Percentiles rank a stretch among this genome's conserved stretches.
Evolutionary conservation across 2,888 invertebrate species (phyloP).

Genomic region (Resseliella maxima): DNA sequence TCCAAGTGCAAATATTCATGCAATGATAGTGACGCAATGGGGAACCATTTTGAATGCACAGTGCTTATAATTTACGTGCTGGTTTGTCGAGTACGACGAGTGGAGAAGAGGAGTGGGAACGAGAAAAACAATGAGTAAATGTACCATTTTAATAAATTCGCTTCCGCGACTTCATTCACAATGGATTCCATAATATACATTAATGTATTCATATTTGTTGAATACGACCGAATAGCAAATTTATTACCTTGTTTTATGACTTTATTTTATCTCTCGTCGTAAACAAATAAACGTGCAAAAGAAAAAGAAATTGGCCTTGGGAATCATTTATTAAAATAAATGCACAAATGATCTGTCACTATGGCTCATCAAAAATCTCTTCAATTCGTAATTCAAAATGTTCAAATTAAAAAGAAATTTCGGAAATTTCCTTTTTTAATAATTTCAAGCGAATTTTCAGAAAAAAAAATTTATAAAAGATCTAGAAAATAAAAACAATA

Average conservation of each 20-base stretch:
- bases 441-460: not conserved
- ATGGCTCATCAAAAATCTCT: not conserved
- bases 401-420: not conserved
- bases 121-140: not conserved
- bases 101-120: not conserved
- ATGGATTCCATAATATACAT: constrained; percentile 18
- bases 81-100: too few species aligned
- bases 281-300: not conserved
- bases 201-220: constrained; percentile 33
- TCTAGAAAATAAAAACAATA: not conserved
- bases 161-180: not conserved
- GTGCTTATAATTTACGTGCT: not conserved
- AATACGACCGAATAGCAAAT: constrained; percentile 35
- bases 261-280: not conserved
- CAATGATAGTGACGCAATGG: not conserved
- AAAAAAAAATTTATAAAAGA: not conserved
- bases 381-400: not conserved
- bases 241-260: constrained; percentile 27
- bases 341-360: not conserved
- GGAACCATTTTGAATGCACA: not conserved
- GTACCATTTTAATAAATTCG: constrained; percentile 3
- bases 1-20: not conserved
- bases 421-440: not conserved
- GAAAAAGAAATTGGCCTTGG: not conserved
- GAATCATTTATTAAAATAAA: not conserved